These are phyloP conservation scores for Podargus strigoides DNA, from an alignment of 2,797 vertebrate species.

Conservation along the genomic window DNA sequence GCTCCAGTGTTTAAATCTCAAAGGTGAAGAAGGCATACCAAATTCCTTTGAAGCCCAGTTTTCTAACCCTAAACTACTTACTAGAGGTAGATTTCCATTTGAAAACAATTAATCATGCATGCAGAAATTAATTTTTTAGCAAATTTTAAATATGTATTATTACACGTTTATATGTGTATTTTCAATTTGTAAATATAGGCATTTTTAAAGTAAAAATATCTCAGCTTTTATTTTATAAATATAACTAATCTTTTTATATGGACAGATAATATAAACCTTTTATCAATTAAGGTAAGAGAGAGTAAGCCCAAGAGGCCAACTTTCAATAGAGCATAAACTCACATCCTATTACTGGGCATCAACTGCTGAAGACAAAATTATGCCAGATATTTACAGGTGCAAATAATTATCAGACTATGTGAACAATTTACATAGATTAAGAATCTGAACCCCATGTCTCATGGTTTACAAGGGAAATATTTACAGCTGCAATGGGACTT, in stretches of 20 bases:
- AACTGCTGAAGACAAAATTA: not conserved
- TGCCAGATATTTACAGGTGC: not conserved
- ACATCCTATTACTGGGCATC: not conserved
- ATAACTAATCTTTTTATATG: not conserved
- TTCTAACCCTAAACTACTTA: slow-evolving; percentile 44
- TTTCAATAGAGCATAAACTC: not conserved
- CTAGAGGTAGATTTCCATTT: slow-evolving; percentile 1
- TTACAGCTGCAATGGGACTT: not conserved
- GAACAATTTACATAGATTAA: not conserved
- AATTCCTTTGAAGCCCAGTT: slow-evolving; percentile 64
- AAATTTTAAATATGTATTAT: not conserved
- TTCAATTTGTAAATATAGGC: not conserved
- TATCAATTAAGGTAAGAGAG: not conserved
- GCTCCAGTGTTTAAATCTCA: slow-evolving; percentile 73
- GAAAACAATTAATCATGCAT: not conserved
- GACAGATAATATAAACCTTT: not conserved
- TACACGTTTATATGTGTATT: not conserved
- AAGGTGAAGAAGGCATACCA: slow-evolving; percentile 62
- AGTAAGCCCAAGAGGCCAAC: not conserved
- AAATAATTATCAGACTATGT: not conserved
- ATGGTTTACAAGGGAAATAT: not conserved
- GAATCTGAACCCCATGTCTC: not conserved
- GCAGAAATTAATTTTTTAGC: not conserved
- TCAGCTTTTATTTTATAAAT: not conserved
- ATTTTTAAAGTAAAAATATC: not conserved